A percentile compares a stretch with the other conserved stretches of the same genome.
Conservation (phyloP, 2,797 vertebrate species). For the Hylomyscus alleni region DNA sequence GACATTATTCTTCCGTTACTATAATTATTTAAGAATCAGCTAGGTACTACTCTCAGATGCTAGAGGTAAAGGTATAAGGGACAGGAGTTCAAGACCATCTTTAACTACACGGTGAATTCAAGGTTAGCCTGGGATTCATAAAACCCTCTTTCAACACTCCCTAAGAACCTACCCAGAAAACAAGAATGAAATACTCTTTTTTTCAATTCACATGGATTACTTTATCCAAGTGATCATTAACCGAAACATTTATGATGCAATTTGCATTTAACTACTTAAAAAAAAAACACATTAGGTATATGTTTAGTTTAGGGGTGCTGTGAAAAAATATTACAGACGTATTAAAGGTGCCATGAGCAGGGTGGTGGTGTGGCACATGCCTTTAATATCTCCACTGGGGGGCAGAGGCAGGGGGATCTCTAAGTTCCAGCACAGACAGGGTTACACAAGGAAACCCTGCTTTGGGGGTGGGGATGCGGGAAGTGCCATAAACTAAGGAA, state of each 20-base stretch:
- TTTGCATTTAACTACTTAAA: slow-evolving; percentile 57
- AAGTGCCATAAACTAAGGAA: not conserved
- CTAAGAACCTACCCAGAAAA: not conserved
- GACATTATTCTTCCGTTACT: not conserved
- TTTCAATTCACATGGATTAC: not conserved
- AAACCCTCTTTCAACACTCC: not conserved
- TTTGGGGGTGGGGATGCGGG: not conserved
- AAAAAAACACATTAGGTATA: slow-evolving; percentile 27
- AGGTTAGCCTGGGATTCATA: not conserved
- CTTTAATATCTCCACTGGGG: not conserved
- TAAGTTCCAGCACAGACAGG: not conserved
- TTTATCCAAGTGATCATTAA: slow-evolving; percentile 54
- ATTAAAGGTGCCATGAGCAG: not conserved
- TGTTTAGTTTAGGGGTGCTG: not conserved
- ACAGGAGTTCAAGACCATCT: not conserved
- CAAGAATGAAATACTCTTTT: not conserved
- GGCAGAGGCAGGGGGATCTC: not conserved
- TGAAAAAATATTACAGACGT: slow-evolving; percentile 45
- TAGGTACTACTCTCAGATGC: not conserved
- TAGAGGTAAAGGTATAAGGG: not conserved
- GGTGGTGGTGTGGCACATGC: too few species aligned
- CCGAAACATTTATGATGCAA: slow-evolving; percentile 9
- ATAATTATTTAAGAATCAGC: slow-evolving; percentile 43
- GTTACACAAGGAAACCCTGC: not conserved
- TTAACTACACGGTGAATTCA: not conserved